Evolutionary conservation across 1,140 invertebrate genomes (phyloP).

Genomic region (Daktulosphaira vitifoliae): DNA sequence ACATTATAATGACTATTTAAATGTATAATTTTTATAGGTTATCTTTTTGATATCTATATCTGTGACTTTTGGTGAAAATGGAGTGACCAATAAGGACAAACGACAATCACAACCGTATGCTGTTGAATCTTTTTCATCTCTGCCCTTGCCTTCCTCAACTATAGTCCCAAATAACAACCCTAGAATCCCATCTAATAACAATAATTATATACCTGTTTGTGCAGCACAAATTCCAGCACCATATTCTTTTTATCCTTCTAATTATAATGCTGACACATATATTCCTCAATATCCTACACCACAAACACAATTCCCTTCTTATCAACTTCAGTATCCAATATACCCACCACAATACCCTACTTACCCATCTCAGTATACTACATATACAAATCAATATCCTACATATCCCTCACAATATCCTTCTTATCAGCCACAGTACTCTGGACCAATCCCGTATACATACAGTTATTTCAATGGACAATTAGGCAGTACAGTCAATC

Average conservation of each 20-base stretch:
- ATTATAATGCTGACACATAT: neutral
- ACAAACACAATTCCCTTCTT: neutral
- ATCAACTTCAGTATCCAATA: neutral
- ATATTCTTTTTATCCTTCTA: conserved; percentile 6
- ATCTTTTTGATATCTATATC: neutral
- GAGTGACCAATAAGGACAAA: neutral
- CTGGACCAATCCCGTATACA: neutral
- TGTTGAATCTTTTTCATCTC: neutral
- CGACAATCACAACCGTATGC: neutral
- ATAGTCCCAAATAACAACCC: neutral
- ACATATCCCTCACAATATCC: neutral
- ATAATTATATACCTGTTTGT: conserved; percentile 5
- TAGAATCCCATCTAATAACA: neutral
- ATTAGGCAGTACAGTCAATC: neutral
- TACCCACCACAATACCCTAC: neutral
- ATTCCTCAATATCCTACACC: neutral
- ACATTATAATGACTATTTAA: too few species aligned
- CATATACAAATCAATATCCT: neutral
- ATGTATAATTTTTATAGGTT: too few species aligned
- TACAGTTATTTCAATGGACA: conserved; percentile 3
- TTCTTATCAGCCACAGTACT: neutral
- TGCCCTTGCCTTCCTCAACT: neutral
- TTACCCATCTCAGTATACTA: neutral
- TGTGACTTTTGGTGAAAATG: neutral
- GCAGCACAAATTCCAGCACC: neutral